These are phyloP conservation scores for Semotilus atromaculatus DNA, from an alignment of 2,797 vertebrate species.

Conservation along the genomic window DNA sequence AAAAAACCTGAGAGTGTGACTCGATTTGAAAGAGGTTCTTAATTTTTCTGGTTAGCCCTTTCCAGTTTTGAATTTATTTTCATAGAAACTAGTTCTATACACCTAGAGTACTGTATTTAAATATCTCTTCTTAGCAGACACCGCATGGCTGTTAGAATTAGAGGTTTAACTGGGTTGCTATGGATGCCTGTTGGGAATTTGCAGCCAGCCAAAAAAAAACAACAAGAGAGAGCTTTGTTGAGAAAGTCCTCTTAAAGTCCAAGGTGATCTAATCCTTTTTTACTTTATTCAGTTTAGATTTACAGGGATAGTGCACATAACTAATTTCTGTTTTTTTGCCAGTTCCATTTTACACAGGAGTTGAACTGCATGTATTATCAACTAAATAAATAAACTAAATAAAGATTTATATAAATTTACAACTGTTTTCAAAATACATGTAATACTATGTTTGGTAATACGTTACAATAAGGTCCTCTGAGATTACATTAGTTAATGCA, in stretches of 20 bases:
- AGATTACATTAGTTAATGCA: neutral
- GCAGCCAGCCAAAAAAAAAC: conserved; percentile 20
- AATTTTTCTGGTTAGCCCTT: neutral
- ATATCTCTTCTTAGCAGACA: neutral
- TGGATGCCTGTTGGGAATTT: conserved; percentile 59
- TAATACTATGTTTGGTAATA: neutral
- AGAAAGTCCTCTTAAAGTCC: neutral
- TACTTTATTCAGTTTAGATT: neutral
- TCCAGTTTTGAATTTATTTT: neutral
- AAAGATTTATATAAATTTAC: neutral
- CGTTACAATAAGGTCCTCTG: neutral
- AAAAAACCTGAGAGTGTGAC: neutral
- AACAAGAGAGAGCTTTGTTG: neutral
- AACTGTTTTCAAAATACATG: neutral
- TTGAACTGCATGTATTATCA: neutral
- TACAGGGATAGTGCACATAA: neutral
- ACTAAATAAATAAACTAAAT: neutral
- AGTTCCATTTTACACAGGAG: neutral
- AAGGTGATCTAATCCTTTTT: neutral
- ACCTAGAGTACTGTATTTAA: neutral
- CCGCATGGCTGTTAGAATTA: conserved; percentile 31
- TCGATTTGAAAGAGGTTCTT: neutral
- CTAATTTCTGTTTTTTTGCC: neutral
- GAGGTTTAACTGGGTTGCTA: conserved; percentile 54
- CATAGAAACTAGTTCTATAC: neutral